These are phyloP conservation scores for Seira ritae DNA, from an alignment of 2,888 invertebrate genomes.

Conservation along the genomic window DNA sequence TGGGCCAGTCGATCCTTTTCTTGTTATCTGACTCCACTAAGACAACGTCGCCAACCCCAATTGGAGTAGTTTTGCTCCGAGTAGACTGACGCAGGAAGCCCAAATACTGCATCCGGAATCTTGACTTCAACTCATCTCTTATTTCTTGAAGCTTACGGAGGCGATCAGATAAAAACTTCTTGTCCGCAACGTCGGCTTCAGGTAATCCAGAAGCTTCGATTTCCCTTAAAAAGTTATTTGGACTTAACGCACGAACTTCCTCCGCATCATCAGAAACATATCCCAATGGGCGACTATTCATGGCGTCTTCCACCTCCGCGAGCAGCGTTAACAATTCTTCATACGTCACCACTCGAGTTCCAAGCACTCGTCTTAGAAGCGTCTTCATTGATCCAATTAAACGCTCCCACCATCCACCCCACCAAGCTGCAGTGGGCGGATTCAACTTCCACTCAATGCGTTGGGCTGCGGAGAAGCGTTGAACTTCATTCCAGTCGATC, in stretches of 20 bases:
- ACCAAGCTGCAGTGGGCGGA: constrained; percentile 52
- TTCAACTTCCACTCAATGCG: constrained; percentile 73
- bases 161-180: neutral
- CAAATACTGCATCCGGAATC: constrained; percentile 25
- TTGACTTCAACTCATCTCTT: neutral
- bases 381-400: constrained; percentile 28
- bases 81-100: neutral
- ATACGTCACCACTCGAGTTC: neutral
- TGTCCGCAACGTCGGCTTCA: neutral
- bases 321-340: neutral
- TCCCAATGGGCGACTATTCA: constrained; percentile 26
- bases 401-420: constrained; percentile 41
- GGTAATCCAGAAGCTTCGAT: neutral
- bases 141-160: neutral
- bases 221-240: constrained; percentile 17
- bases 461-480: neutral
- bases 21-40: constrained; percentile 14
- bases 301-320: constrained; percentile 2
- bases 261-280: constrained; percentile 20
- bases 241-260: constrained; percentile 28
- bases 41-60: constrained; percentile 28
- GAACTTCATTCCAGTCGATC: constrained; percentile 25
- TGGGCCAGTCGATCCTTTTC: constrained; percentile 30
- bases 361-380: constrained; percentile 8
- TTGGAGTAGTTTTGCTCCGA: neutral